phyloP scores from a whole-genome alignment of 2,113 vertebrate genomes.

The Malurus alboscapulatus region DNA sequence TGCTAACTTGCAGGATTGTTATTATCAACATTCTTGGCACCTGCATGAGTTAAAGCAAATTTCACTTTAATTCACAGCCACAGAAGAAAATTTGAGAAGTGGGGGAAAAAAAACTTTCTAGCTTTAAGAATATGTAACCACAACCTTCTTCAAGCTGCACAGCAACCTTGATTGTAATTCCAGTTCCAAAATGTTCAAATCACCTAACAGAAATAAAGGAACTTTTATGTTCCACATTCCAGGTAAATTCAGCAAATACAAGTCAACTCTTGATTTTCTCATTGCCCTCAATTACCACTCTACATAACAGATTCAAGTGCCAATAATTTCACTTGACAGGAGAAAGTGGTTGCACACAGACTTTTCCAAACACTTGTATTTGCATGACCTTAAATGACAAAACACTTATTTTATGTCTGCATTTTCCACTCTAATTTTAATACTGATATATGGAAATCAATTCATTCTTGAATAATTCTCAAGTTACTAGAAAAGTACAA shows the following conservation, averaged over 20 bases:
- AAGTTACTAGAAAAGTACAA: neutral
- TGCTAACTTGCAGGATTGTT: neutral
- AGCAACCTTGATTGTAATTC: neutral
- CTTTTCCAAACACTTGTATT: neutral
- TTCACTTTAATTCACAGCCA: neutral
- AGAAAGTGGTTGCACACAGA: neutral
- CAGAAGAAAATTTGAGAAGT: neutral
- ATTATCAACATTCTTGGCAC: neutral
- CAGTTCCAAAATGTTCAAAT: neutral
- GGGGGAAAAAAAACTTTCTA: rapidly evolving
- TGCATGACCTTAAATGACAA: neutral
- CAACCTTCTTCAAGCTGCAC: neutral
- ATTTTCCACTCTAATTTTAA: neutral
- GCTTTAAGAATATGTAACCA: neutral
- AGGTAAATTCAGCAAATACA: neutral
- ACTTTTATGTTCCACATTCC: neutral
- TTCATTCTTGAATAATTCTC: neutral
- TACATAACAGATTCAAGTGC: too few relatives aligned
- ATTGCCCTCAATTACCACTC: neutral
- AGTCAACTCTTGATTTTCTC: neutral
- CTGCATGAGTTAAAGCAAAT: neutral
- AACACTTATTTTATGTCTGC: neutral
- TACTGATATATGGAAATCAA: neutral
- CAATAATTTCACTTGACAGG: neutral
- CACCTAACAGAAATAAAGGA: neutral